Evolutionary conservation across 2,797 vertebrate genomes (phyloP).

Genomic region (Enteromius argenteus): DNA sequence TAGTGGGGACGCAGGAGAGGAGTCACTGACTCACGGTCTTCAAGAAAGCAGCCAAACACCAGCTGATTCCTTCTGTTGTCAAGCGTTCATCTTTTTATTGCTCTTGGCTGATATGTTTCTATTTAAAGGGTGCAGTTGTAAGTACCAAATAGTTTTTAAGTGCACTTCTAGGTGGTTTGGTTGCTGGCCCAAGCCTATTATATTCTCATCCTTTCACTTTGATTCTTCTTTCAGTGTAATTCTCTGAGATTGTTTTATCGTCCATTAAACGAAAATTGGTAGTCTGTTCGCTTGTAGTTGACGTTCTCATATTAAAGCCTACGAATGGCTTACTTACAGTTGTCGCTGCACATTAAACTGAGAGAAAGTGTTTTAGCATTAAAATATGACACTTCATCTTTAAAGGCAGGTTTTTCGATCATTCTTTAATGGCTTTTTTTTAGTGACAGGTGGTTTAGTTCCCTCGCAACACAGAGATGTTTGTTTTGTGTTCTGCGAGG

Average conservation of each 20-base stretch:
- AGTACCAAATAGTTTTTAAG: slow-evolving; percentile 13
- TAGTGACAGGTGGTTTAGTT: slow-evolving; percentile 46
- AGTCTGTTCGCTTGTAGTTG: not conserved
- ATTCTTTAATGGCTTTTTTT: slow-evolving; percentile 33
- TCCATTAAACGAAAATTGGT: not conserved
- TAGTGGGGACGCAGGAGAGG: slow-evolving; percentile 45
- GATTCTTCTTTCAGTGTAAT: not conserved
- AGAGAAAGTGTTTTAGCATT: slow-evolving; percentile 7
- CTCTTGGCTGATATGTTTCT: slow-evolving; percentile 64
- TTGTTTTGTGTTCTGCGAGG: slow-evolving; percentile 49
- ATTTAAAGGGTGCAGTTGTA: slow-evolving; percentile 54
- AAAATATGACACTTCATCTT: slow-evolving; percentile 29
- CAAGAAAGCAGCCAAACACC: slow-evolving; percentile 12
- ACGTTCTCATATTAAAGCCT: not conserved
- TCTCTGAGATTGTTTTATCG: not conserved
- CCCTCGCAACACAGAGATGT: slow-evolving; percentile 22
- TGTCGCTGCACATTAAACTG: not conserved
- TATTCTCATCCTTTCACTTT: not conserved
- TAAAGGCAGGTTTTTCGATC: slow-evolving; percentile 25
- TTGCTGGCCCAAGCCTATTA: not conserved
- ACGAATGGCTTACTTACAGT: not conserved
- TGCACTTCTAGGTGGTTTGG: not conserved
- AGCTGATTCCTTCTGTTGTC: slow-evolving; percentile 67
- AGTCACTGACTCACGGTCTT: slow-evolving; percentile 9
- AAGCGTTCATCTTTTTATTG: slow-evolving; percentile 67